phyloP scores from a whole-genome alignment of 2,888 invertebrate genomes.

The Ctenicera cuprea region DNA sequence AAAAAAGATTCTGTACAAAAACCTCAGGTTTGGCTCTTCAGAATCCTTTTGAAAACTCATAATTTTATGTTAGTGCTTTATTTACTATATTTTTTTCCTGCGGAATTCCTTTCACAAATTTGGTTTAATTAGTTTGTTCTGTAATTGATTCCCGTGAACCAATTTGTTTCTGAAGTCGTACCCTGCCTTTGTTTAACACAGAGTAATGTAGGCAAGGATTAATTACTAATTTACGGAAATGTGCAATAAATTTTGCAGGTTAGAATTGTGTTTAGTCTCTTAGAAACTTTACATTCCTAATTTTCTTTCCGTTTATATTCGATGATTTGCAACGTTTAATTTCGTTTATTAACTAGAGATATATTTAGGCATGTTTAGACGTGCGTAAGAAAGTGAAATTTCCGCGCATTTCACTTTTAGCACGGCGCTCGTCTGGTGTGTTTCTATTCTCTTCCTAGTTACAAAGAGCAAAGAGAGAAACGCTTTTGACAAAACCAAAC shows the following conservation, averaged over 20 bases:
- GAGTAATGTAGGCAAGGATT: neutral
- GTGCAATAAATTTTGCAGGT: neutral
- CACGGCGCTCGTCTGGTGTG: neutral
- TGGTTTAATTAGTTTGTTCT: too few relatives aligned
- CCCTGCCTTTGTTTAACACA: neutral
- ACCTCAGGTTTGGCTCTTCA: too few relatives aligned
- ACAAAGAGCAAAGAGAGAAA: neutral
- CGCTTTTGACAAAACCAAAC: neutral
- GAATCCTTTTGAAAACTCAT: too few relatives aligned
- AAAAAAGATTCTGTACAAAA: too few relatives aligned
- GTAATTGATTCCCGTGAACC: too few relatives aligned
- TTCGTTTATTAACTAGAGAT: neutral
- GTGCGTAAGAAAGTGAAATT: neutral
- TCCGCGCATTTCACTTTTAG: neutral
- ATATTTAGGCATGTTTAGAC: constrained; percentile 13
- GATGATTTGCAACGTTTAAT: neutral
- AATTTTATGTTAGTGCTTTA: too few relatives aligned
- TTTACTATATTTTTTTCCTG: too few relatives aligned
- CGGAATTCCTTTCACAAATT: too few relatives aligned
- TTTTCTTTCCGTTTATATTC: neutral
- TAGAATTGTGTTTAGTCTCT: constrained; percentile 6
- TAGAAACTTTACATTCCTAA: neutral
- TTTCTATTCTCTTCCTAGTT: neutral
- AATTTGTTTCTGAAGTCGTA: neutral
- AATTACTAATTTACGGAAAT: neutral